Conservation (phyloP, 2,113 vertebrate genomes). For the Triplophysa siluroides region DNA sequence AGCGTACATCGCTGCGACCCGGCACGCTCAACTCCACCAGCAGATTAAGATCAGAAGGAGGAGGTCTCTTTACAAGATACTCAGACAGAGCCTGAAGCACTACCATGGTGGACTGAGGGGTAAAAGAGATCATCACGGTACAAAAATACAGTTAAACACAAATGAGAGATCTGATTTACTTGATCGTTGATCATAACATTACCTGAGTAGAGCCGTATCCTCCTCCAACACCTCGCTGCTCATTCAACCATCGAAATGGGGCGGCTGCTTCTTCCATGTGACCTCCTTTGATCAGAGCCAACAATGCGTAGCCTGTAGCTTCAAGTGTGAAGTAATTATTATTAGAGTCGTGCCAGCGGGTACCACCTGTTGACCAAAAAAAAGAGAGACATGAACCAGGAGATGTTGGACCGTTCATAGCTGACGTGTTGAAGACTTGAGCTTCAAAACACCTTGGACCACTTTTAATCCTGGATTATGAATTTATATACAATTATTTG, state of each 20-base stretch:
- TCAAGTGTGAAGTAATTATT: constrained; percentile 67
- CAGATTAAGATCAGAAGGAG: constrained; percentile 55
- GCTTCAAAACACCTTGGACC: no score
- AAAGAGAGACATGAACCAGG: background rate
- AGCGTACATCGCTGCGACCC: constrained; percentile 61
- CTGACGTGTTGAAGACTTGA: no score
- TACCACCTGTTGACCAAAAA: constrained; percentile 47
- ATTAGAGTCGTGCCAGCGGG: constrained; percentile 64
- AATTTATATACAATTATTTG: no score
- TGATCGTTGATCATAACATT: background rate
- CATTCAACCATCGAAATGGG: constrained; percentile 72
- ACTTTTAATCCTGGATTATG: no score
- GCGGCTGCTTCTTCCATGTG: constrained; percentile 54
- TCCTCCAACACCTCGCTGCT: constrained; percentile 65
- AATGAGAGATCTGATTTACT: background rate
- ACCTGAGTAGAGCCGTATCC: constrained; percentile 78
- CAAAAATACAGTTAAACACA: background rate
- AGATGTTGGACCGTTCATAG: background rate
- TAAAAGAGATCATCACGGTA: background rate
- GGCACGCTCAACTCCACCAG: constrained; percentile 63
- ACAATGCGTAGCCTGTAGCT: constrained; percentile 74
- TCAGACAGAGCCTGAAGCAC: constrained; percentile 75
- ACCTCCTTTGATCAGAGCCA: constrained; percentile 67
- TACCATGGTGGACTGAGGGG: constrained; percentile 73
- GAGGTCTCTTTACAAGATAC: constrained; percentile 64